Base-by-base conservation (phyloP, 2,797 vertebrate genomes). In the Rhodeus uyekii region DNA sequence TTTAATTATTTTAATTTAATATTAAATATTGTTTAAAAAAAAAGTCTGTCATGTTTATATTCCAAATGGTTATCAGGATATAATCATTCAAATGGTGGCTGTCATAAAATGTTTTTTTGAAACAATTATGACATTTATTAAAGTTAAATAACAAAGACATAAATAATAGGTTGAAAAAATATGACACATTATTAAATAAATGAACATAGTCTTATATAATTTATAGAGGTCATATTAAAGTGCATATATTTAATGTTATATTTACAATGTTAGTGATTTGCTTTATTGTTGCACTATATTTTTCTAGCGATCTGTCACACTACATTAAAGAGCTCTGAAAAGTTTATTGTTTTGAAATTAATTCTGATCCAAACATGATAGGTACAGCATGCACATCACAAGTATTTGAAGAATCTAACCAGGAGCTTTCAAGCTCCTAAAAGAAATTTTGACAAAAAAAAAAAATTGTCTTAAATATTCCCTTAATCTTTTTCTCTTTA, bases 401-500 rank as follows among this genome's bases (percentile, higher is more conserved):
- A 29, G 48, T 44, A 27, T 42, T 8, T 10, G 4, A 46, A 29
- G 16, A 72, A n/a, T 36, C 18, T 36, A 4, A 48, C 46, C 68
- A 48, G 5, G 8, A 36, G 61, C 32, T 63, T 3, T 63, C 32
- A 36, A 36, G 34, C 18, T 32, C 9, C 24, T 46, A 29, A 69
- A 69, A 46, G 13, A 36, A 16, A 22, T n/a, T 53, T 53, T 2
- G 12, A 24, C 24, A 1, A 14, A 42, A 42, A 64, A 34, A 8
- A 14, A 4, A 2, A 38, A 38, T 38, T n/a, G 14, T 48, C 27
- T 55, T 58, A 22, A 22, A 42, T 44, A 29, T 39, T 78, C 18
- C 2, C 58, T 64, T 14, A 60, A 61, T 53, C 55, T 58, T 22
- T 68, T 44, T 76, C 65, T 72, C 69, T 75, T 24, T 77, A 5